Conservation (phyloP, 1,140 invertebrate species). For the Magallana gigas region DNA sequence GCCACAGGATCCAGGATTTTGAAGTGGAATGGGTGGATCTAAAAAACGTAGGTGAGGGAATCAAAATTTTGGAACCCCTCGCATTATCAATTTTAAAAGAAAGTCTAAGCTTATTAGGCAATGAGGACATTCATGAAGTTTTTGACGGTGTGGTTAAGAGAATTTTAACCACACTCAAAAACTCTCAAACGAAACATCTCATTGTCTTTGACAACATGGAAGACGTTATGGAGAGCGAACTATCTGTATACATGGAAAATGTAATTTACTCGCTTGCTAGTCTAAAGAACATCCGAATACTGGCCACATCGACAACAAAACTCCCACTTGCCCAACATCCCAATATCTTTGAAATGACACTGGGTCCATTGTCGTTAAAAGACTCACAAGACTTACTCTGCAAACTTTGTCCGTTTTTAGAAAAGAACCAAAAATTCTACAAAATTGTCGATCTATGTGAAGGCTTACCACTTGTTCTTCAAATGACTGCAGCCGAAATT, state of each 20-base stretch:
- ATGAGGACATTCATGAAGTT: neutral
- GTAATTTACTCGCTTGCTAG: neutral
- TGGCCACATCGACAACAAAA: neutral
- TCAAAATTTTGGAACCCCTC: neutral
- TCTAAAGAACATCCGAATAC: neutral
- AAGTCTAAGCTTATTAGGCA: neutral
- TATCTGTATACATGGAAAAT: neutral
- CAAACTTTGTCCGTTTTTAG: constrained; percentile 42
- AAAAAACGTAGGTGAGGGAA: neutral
- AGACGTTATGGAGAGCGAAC: constrained; percentile 30
- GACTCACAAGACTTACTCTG: constrained; percentile 43
- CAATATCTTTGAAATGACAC: neutral
- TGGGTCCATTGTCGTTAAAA: constrained; percentile 5
- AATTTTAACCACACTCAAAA: neutral
- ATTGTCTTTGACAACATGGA: constrained; percentile 49
- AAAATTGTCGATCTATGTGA: constrained; percentile 47
- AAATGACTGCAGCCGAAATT: constrained; percentile 45
- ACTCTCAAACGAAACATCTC: neutral
- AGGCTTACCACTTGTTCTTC: constrained; percentile 49
- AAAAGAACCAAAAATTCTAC: constrained; percentile 32
- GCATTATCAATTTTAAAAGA: neutral
- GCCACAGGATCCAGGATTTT: neutral
- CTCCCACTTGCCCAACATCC: neutral
- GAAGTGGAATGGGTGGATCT: constrained; percentile 33
- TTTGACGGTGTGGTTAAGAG: constrained; percentile 13